Percentiles rank a stretch among this genome's conserved stretches.
phyloP scores from a whole-genome alignment of 2,113 vertebrate genomes.

The Blennius ocellaris region DNA sequence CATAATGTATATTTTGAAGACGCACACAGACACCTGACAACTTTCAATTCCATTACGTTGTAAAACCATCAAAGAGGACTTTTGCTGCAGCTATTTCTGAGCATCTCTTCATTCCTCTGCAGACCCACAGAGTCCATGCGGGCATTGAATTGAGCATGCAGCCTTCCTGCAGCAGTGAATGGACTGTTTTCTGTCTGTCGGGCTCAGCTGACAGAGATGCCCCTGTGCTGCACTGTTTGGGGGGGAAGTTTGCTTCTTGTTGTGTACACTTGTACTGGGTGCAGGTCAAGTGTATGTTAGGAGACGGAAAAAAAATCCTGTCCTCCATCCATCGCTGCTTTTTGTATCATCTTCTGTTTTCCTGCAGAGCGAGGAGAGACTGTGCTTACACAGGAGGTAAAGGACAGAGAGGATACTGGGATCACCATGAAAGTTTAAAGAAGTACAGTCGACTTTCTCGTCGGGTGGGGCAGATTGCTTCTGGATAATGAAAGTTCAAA shows the following conservation, averaged over 20 bases:
- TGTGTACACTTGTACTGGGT: conserved; percentile 9
- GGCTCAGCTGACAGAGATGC: conserved; percentile 52
- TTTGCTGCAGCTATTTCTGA: not conserved
- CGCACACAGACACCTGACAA: not conserved
- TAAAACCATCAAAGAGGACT: not conserved
- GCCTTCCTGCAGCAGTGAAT: conserved; percentile 42
- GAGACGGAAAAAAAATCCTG: not conserved
- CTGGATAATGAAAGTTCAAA: not conserved
- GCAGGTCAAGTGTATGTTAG: conserved; percentile 3
- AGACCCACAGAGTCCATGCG: conserved; percentile 25
- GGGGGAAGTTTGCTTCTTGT: conserved; percentile 48
- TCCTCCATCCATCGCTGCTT: conserved; percentile 19
- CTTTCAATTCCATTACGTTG: no score
- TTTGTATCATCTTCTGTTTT: not conserved
- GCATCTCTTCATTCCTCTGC: conserved; percentile 15
- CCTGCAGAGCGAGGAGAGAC: not conserved
- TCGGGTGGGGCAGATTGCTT: not conserved
- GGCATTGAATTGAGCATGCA: conserved; percentile 12
- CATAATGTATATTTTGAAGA: no score
- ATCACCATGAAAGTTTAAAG: not conserved
- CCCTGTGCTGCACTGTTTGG: conserved; percentile 57
- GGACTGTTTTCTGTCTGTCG: conserved; percentile 42
- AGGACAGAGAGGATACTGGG: not conserved
- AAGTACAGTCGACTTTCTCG: not conserved
- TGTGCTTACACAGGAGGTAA: conserved; percentile 8